Conservation (phyloP, 2,113 vertebrate genomes). For the Neopipo cinnamomea region DNA sequence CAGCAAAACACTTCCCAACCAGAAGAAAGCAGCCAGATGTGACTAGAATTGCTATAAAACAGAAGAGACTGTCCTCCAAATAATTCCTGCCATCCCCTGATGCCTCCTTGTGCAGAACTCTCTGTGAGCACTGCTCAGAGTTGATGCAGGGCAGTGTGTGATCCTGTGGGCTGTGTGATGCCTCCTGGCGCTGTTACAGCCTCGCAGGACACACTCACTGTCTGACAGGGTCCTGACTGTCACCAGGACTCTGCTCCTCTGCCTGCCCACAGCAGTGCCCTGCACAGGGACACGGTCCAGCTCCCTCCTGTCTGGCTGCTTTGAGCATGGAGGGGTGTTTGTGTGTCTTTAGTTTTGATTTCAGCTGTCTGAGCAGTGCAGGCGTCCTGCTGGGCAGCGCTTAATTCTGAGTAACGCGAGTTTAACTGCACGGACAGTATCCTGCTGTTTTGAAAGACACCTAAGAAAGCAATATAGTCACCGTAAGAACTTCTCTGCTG, state of each 20-base stretch:
- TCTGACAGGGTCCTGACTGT: not conserved
- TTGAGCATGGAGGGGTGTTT: not conserved
- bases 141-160: accelerated
- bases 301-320: not conserved
- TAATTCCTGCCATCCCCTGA: not conserved
- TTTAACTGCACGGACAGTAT: not conserved
- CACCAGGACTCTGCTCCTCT: not conserved
- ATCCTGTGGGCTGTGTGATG: not conserved
- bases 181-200: not conserved
- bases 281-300: accelerated
- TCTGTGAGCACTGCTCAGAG: not conserved
- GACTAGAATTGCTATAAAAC: not conserved
- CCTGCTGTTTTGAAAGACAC: slow-evolving; percentile 47
- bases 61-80: not conserved
- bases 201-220: accelerated
- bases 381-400: not conserved
- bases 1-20: not conserved
- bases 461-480: slow-evolving; percentile 40
- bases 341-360: not conserved
- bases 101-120: not conserved
- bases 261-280: not conserved
- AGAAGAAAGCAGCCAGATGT: slow-evolving; percentile 12
- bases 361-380: not conserved
- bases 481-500: slow-evolving; percentile 17
- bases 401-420: not conserved